Conservation (phyloP, 2,888 invertebrate species). For the Platerodrilus igneus region DNA sequence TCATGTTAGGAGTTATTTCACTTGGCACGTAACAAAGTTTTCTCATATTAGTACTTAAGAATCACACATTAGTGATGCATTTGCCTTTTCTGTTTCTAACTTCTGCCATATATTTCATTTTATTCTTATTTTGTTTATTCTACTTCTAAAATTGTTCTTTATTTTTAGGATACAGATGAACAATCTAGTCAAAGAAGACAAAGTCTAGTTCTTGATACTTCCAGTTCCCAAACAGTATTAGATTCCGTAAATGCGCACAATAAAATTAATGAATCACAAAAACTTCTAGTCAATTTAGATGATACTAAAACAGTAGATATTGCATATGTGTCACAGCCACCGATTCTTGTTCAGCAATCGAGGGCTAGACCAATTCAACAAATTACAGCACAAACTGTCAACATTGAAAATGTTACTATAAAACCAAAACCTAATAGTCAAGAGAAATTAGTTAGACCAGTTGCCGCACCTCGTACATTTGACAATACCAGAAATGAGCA, state of each 20-base stretch:
- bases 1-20: too few relatives aligned
- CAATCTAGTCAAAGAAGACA: constrained; percentile 18
- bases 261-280: constrained; percentile 26
- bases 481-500: constrained; percentile 26
- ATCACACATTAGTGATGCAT: too few relatives aligned
- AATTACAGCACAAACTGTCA: constrained; percentile 48
- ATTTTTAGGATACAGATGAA: constrained; percentile 7
- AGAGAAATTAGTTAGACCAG: constrained; percentile 40
- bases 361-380: constrained; percentile 40
- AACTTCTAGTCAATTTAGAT: constrained; percentile 53
- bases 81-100: too few relatives aligned
- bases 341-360: constrained; percentile 27
- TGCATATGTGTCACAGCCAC: constrained; percentile 28
- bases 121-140: too few relatives aligned
- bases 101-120: too few relatives aligned
- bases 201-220: constrained; percentile 32
- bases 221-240: constrained; percentile 36
- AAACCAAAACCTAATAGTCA: constrained; percentile 38
- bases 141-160: neutral
- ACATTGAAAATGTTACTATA: constrained; percentile 49
- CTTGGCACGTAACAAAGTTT: too few relatives aligned
- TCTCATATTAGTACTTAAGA: too few relatives aligned
- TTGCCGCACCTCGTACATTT: constrained; percentile 53
- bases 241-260: constrained; percentile 24
- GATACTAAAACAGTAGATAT: constrained; percentile 45